Conservation (phyloP, 1,140 invertebrate genomes). For the Leptestheria dahalacensis region DNA sequence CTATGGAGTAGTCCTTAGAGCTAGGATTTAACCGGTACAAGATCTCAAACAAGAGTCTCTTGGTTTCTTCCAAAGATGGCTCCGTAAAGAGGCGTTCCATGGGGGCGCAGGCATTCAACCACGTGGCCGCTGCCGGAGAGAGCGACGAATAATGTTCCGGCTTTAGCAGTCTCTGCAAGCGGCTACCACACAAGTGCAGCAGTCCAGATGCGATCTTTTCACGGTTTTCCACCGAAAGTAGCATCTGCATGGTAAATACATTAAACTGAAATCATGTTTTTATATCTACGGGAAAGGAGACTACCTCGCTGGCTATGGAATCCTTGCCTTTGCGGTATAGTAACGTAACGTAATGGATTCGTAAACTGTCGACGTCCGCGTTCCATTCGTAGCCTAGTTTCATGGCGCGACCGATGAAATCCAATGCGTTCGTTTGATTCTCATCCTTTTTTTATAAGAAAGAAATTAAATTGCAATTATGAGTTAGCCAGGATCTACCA, state of each 20-base stretch:
- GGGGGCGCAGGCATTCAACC: background rate
- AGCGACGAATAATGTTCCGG: background rate
- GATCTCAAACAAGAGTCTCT: background rate
- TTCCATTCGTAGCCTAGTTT: constrained; percentile 61
- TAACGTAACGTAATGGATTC: constrained; percentile 57
- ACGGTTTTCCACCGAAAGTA: constrained; percentile 14
- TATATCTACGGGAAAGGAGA: background rate
- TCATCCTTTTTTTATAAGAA: constrained; percentile 11
- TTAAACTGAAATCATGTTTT: constrained; percentile 8
- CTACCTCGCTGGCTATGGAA: constrained; percentile 53
- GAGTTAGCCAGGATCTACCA: too few species aligned
- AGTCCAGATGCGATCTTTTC: constrained; percentile 17
- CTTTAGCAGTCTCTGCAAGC: background rate
- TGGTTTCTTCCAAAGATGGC: background rate
- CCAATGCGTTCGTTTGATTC: constrained; percentile 20
- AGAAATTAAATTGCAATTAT: background rate
- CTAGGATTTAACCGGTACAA: background rate
- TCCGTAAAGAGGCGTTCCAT: background rate
- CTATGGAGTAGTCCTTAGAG: background rate
- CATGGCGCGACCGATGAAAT: constrained; percentile 52
- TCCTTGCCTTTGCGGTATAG: constrained; percentile 62
- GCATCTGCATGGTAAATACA: constrained; percentile 17
- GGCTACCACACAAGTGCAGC: constrained; percentile 13
- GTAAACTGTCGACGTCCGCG: constrained; percentile 54
- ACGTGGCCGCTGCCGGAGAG: background rate